Evolutionary conservation across 2,888 invertebrate genomes (phyloP).

Genomic region (Lasioglossum figueresi): DNA sequence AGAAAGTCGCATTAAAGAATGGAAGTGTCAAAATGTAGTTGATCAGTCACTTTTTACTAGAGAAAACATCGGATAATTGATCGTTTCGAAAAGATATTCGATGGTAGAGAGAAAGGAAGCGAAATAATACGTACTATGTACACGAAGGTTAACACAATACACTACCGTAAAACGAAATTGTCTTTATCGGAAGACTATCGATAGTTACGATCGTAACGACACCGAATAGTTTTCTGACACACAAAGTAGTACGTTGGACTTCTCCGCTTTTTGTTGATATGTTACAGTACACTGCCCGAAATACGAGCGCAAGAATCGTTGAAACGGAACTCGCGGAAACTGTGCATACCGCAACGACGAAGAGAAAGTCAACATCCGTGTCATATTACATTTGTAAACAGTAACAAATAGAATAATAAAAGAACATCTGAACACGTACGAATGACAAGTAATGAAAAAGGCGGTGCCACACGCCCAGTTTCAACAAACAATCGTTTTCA

Average conservation of each 20-base stretch:
- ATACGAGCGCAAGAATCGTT: background rate
- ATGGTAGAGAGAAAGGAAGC: background rate
- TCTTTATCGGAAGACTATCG: background rate
- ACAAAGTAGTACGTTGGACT: conserved; percentile 19
- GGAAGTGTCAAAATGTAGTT: conserved; percentile 4
- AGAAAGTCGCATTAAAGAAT: background rate
- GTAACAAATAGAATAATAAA: conserved; percentile 23
- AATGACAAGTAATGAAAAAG: conserved; percentile 77
- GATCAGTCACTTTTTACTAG: background rate
- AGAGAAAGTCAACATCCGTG: conserved; percentile 11
- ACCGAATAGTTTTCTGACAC: conserved; percentile 16
- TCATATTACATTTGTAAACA: background rate
- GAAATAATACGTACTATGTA: background rate
- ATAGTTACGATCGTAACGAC: background rate
- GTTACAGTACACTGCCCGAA: background rate
- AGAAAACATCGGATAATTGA: background rate
- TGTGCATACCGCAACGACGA: background rate
- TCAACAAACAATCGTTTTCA: conserved; percentile 12
- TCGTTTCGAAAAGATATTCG: background rate
- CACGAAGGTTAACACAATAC: background rate
- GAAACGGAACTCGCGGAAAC: background rate
- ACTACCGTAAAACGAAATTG: background rate
- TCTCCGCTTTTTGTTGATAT: conserved; percentile 29
- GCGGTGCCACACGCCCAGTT: conserved; percentile 76
- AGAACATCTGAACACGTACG: conserved; percentile 22